phyloP scores from a whole-genome alignment of 2,797 vertebrate species.

The Intellagama lesueurii region DNA sequence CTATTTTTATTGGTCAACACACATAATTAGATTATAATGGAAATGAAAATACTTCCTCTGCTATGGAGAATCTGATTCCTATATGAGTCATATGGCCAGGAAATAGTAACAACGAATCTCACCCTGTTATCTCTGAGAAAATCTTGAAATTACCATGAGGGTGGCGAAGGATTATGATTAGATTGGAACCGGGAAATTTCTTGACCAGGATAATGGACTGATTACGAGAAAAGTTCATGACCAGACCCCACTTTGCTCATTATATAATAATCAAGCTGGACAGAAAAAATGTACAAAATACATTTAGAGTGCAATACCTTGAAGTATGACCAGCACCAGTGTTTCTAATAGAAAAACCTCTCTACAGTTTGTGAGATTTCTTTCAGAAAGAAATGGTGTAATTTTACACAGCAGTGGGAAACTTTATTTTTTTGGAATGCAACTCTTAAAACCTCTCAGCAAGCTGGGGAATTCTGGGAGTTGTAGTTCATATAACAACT shows the following conservation, averaged over 20 bases:
- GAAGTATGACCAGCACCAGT: constrained; percentile 13
- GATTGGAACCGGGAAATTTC: constrained; percentile 47
- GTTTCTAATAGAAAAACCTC: constrained; percentile 37
- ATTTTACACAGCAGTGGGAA: no score
- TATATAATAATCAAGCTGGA: constrained; percentile 25
- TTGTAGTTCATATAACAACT: no score
- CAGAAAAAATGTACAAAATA: constrained; percentile 35
- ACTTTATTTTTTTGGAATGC: no score
- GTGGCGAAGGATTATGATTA: constrained; percentile 41
- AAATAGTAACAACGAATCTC: constrained; percentile 41
- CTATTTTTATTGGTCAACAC: constrained; percentile 57
- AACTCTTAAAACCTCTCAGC: no score
- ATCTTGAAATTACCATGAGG: constrained; percentile 57
- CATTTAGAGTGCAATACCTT: constrained; percentile 18
- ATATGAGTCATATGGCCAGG: constrained; percentile 17
- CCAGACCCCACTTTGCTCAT: constrained; percentile 38
- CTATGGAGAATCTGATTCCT: constrained; percentile 27
- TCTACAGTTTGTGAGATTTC: constrained; percentile 13
- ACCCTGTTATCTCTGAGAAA: constrained; percentile 56
- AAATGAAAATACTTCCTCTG: constrained; percentile 51
- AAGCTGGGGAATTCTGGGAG: no score
- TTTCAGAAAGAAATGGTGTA: neutral
- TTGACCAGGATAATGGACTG: constrained; percentile 41
- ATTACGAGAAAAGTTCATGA: constrained; percentile 49
- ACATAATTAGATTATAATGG: constrained; percentile 57